phyloP scores from a whole-genome alignment of 2,888 invertebrate species.

The Diarsia dahlii region DNA sequence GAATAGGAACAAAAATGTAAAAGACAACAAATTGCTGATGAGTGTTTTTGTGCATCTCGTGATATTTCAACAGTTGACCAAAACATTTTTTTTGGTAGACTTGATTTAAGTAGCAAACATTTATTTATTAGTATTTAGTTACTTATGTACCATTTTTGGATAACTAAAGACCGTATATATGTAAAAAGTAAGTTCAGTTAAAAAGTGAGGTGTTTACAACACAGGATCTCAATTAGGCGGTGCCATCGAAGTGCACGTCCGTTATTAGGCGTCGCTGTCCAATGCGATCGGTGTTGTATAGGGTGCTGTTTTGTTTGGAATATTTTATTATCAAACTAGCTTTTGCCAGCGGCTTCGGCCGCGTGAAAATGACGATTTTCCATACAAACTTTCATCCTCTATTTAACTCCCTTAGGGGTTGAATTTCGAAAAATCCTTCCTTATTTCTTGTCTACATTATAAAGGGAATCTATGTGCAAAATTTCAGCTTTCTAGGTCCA shows the following conservation, averaged over 20 bases:
- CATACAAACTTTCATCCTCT: too few relatives aligned
- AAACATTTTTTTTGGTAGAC: too few relatives aligned
- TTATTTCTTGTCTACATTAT: too few relatives aligned
- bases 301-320: conserved; percentile 58
- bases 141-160: neutral
- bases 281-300: conserved; percentile 82
- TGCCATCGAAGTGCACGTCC: conserved; percentile 47
- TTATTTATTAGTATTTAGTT: neutral
- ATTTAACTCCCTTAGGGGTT: too few relatives aligned
- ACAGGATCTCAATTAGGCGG: conserved; percentile 42
- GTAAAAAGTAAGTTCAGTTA: neutral
- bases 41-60: neutral
- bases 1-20: neutral
- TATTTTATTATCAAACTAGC: neutral
- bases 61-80: neutral
- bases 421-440: too few relatives aligned
- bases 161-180: neutral
- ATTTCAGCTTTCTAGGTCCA: too few relatives aligned
- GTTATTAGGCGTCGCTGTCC: conserved; percentile 80
- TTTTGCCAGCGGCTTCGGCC: too few relatives aligned
- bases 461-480: too few relatives aligned
- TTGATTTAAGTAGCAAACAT: neutral
- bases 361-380: too few relatives aligned
- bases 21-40: neutral
- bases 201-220: conserved; percentile 21